phyloP scores from a whole-genome alignment of 2,888 invertebrate genomes.

The Cephus nigrinus region DNA sequence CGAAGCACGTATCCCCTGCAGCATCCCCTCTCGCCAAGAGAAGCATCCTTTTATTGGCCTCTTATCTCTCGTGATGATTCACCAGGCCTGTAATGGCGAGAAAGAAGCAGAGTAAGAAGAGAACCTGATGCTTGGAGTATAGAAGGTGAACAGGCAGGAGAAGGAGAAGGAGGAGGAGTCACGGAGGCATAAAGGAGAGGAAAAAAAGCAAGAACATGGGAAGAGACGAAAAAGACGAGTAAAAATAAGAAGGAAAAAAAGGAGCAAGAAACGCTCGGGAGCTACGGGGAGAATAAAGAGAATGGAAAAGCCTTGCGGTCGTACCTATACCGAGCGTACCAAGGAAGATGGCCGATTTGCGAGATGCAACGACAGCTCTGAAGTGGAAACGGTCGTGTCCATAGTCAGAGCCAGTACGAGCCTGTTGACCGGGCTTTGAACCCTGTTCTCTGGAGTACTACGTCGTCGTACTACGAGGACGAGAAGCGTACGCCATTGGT shows the following conservation, averaged over 20 bases:
- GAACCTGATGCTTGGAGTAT: neutral
- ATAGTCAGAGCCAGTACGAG: neutral
- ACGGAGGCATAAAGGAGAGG: conserved; percentile 30
- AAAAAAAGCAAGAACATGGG: neutral
- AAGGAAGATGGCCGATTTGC: neutral
- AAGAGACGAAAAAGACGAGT: neutral
- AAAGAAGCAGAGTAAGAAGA: neutral
- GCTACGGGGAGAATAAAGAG: neutral
- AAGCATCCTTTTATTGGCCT: conserved; percentile 42
- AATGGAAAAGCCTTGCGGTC: neutral
- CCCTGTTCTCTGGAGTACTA: conserved; percentile 53
- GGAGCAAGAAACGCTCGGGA: neutral
- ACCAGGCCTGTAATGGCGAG: conserved; percentile 28
- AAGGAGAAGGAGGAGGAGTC: conserved; percentile 26
- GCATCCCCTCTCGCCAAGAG: neutral
- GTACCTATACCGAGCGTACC: neutral
- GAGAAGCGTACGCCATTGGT: conserved; percentile 7
- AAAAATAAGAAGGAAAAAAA: neutral
- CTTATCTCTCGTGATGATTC: conserved; percentile 46
- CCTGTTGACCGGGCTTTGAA: conserved; percentile 56
- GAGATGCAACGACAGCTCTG: neutral
- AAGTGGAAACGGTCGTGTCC: neutral
- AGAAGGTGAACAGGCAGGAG: neutral
- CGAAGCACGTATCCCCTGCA: neutral
- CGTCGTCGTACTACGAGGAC: conserved; percentile 42